These are phyloP conservation scores for Oryzias dopingdopingensis DNA, from an alignment of 2,797 vertebrate species.

Conservation along the genomic window DNA sequence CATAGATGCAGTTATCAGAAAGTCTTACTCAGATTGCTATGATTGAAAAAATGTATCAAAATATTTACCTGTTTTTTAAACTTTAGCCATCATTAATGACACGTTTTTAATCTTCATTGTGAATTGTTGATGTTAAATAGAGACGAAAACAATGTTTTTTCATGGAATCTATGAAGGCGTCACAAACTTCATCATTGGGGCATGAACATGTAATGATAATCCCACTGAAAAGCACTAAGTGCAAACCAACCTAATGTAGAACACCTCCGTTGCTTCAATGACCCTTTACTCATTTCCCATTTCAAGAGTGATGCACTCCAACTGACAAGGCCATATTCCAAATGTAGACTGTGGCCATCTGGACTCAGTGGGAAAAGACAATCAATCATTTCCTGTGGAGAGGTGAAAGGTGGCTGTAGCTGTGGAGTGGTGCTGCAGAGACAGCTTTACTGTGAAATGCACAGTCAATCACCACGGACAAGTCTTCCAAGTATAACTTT, in stretches of 20 bases:
- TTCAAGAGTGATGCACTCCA: slow-evolving; percentile 50
- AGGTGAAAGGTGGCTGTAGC: slow-evolving; percentile 57
- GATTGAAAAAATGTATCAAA: too few relatives aligned
- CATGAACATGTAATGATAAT: too few relatives aligned
- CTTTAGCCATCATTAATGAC: too few relatives aligned
- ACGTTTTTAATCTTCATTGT: too few relatives aligned
- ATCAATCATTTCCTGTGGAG: slow-evolving; percentile 58
- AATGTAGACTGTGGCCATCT: slow-evolving; percentile 46
- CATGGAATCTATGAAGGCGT: too few relatives aligned
- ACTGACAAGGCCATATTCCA: slow-evolving; percentile 56
- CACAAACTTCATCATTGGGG: too few relatives aligned
- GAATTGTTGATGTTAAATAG: too few relatives aligned
- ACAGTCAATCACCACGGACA: slow-evolving; percentile 12
- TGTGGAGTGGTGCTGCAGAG: slow-evolving; percentile 15
- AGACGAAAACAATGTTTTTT: too few relatives aligned
- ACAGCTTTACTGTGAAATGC: slow-evolving; percentile 10
- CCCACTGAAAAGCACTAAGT: too few relatives aligned
- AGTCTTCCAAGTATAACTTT: slow-evolving; percentile 1
- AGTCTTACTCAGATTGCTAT: too few relatives aligned
- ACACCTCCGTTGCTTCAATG: slow-evolving; percentile 40
- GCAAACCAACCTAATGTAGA: slow-evolving; percentile 39
- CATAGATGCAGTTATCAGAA: too few relatives aligned
- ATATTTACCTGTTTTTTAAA: too few relatives aligned
- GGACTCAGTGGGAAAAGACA: slow-evolving; percentile 43
- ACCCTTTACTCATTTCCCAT: slow-evolving; percentile 42